Conservation (phyloP, 2,888 invertebrate species). For the Yponomeuta sedellus region DNA sequence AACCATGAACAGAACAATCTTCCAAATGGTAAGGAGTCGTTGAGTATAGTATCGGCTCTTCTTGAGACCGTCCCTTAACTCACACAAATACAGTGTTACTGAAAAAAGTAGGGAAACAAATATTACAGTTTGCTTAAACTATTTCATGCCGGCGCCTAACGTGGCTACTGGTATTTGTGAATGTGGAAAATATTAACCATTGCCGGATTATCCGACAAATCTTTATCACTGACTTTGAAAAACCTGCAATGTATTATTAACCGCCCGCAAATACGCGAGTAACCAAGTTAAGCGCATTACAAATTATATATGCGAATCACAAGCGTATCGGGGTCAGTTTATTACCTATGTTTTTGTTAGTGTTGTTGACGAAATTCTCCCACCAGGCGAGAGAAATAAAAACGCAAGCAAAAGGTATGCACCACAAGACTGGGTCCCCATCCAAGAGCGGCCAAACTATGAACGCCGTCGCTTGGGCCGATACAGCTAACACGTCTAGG, state of each 20-base stretch:
- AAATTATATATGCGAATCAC: no score
- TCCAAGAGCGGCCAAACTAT: conserved; percentile 81
- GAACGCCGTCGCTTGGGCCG: conserved; percentile 81
- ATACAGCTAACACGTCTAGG: conserved; percentile 77
- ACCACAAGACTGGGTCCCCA: conserved; percentile 69
- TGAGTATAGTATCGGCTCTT: conserved; percentile 84
- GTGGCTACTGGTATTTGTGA: no score
- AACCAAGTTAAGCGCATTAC: no score
- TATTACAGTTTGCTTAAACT: no score
- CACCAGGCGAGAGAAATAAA: conserved; percentile 89
- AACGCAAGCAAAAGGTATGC: conserved; percentile 79
- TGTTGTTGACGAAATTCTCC: conserved; percentile 83
- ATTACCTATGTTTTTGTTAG: conserved; percentile 31
- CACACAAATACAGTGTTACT: conserved; percentile 44
- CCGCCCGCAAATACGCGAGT: no score
- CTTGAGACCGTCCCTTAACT: conserved; percentile 75
- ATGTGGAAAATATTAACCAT: no score
- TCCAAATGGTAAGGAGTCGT: conserved; percentile 83
- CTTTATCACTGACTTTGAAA: no score
- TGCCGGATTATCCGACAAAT: no score
- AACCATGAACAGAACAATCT: conserved; percentile 83
- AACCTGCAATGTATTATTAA: no score
- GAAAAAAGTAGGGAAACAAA: background rate
- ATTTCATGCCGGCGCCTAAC: no score
- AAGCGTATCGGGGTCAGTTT: background rate